Base-by-base conservation (phyloP, 2,797 vertebrate species). In the Taeniopygia guttata region DNA sequence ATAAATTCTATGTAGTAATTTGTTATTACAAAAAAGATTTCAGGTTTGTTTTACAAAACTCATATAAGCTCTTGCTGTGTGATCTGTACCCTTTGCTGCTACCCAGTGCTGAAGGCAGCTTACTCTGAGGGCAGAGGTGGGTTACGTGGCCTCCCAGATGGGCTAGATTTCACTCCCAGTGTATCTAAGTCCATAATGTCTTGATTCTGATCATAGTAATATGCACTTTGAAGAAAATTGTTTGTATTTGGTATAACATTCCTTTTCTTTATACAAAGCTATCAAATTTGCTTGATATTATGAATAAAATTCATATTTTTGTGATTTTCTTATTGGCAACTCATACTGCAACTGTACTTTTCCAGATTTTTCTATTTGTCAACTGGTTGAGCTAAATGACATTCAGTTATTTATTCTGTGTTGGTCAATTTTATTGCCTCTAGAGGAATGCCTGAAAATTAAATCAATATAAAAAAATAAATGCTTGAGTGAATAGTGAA, bases 11-110 rank as follows among this genome's bases (percentile, higher is more conserved):
- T 26, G 11, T 21, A 73, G 11, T 43, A 18, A 29, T 34, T 66
- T n/a, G 11, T 58, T 78, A 38, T 81, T 42, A 38, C 3, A 32
- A 58, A 87, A 7, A 59, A 13, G 2, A 56, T 67, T 66, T 63
- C 32, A 38, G 7, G 4, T 46, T 70, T 27, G 13, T 62, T 49
- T 86, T 32, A 45, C 7, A 73, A 58, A 72, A 56, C 23, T 38
- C 0, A 0, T 40, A 5, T 19, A 36, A 64, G 1, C 1, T 43
- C 12, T 73, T 76, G 7, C 8, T 58, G 13, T 20, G 48, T 49
- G 29, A 58, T 46, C n/a, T 82, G 30, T 32, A 45, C 2, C 2
- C 1, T 54, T 43, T 58, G 9, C 30, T 82, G 17, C 27, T 49
- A 21, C 11, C 15, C 13, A 23, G 0, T 13, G 16, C 16, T 36